Evolutionary conservation across 1,140 invertebrate species (phyloP), one percentile per base, ranked within the genome.

Genomic region (Zophobas morio): DNA sequence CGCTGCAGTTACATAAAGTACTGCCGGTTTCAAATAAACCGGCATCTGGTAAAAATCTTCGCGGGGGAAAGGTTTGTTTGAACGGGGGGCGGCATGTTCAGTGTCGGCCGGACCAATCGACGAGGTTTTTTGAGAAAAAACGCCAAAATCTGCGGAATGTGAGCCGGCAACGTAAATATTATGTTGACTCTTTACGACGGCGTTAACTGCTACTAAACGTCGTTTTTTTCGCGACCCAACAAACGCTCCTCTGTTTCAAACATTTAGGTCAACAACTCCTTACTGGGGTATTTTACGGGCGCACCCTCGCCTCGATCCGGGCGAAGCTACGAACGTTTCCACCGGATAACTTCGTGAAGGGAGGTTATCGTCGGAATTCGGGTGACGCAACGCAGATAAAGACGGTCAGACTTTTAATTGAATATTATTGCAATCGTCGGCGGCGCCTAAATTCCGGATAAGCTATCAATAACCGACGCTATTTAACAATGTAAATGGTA

Each of bases 1-100:
- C 37, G 37, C 35, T 42, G 60, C 60, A 66, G 60, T 66, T 66
- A 66, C 60, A 66, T 66, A 66, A 66, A 66, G 60, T 66, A 66
- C 33, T 32, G n/a, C 37, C 32, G 39, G 3, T 39, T 42, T 40
- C 60, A 66, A 66, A 66, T 66, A 66, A 39, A 66, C 60, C 60
- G 60, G 60, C 60, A 39, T 66, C 60, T 66, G 60, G 40, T 66
- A 66, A 66, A 66, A 66, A 42, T 66, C 60, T 66, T 33, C 37
- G 37, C 8, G 37, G 34, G 49, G 33, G 42, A 63, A 66, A 42
- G 42, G 60, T 66, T 66, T 66, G 60, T 66, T 66, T 66, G 40
- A 66, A 66, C 60, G 33, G n/a, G 39, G n/a, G 36, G 39, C 42
- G 60, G 40, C 60, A 39, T 42, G 39, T 40, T 36, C 6, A 63